Conservation (phyloP, 2,888 invertebrate genomes). For the Torymus tubicola region DNA sequence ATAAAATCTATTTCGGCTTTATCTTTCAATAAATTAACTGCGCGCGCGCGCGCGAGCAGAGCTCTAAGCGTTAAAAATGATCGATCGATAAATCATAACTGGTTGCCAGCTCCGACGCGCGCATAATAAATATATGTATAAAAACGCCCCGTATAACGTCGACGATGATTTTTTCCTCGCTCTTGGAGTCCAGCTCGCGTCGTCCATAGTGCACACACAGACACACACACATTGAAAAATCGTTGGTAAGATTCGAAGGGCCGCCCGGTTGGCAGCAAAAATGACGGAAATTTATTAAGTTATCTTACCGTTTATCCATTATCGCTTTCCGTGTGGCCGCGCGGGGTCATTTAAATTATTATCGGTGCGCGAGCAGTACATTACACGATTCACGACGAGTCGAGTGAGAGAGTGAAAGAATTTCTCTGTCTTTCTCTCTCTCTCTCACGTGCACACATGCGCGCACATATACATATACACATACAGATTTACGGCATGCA, state of each 20-base stretch:
- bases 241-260: neutral
- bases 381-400: conserved; percentile 51
- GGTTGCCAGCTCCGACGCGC: conserved; percentile 18
- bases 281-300: conserved; percentile 52
- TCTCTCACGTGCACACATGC: neutral
- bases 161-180: conserved; percentile 8
- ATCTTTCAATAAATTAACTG: conserved; percentile 22
- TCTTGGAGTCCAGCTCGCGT: no score
- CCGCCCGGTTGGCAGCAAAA: conserved; percentile 4
- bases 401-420: conserved; percentile 15
- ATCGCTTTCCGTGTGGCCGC: conserved; percentile 26
- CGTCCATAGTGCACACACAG: neutral
- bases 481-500: conserved; percentile 42
- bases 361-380: conserved; percentile 48
- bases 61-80: conserved; percentile 15
- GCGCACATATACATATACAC: conserved; percentile 8
- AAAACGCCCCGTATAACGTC: conserved; percentile 22
- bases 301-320: conserved; percentile 53
- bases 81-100: conserved; percentile 36
- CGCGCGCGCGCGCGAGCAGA: no score
- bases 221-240: conserved; percentile 26
- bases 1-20: conserved; percentile 19
- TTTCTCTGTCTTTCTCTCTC: conserved; percentile 1
- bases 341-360: conserved; percentile 55
- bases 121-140: neutral